phyloP scores from a whole-genome alignment of 2,797 vertebrate species.

The Tarsius wallacei region DNA sequence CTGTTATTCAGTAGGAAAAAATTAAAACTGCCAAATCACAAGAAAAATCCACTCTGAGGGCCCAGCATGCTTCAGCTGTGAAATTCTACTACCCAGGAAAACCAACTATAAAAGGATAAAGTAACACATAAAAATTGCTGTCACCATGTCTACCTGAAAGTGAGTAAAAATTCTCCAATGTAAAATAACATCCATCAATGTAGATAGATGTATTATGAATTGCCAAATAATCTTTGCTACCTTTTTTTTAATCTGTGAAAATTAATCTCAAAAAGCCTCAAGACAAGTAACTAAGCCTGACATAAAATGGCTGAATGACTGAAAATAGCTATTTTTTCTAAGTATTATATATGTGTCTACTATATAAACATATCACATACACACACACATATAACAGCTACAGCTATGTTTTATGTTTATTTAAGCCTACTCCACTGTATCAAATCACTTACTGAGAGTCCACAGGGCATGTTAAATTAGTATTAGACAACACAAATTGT shows the following conservation, averaged over 20 bases:
- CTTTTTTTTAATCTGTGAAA: background rate
- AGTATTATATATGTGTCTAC: background rate
- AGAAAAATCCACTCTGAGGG: no score
- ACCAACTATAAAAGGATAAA: background rate
- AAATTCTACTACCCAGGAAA: background rate
- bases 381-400: background rate
- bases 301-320: background rate
- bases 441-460: background rate
- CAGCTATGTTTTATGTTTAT: background rate
- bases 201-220: background rate
- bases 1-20: background rate
- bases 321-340: conserved; percentile 7
- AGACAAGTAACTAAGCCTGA: background rate
- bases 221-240: background rate
- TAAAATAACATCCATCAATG: conserved; percentile 2
- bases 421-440: background rate
- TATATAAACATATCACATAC: background rate
- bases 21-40: background rate
- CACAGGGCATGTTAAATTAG: background rate
- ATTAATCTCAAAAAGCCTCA: conserved; percentile 14
- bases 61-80: no score
- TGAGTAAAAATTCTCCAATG: background rate
- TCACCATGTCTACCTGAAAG: background rate
- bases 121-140: conserved; percentile 2
- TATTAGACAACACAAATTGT: background rate